Percentiles rank a stretch among this genome's conserved stretches.
Conservation (phyloP, 2,797 vertebrate genomes). For the Rousettus madagascariensis region DNA sequence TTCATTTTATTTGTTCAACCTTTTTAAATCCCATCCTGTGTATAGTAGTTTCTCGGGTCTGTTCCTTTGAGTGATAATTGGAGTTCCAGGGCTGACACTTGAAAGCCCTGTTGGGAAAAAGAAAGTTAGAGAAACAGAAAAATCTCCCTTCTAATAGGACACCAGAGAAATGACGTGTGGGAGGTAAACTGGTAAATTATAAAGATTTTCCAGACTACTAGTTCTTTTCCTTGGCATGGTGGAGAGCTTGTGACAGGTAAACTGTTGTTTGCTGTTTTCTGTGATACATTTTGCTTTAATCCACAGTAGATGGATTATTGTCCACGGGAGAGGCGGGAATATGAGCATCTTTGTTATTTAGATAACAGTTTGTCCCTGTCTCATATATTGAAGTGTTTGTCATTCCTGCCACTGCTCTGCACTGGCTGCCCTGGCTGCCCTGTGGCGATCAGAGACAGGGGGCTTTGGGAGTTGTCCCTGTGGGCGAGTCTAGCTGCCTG, state of each 20-base stretch:
- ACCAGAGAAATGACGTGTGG: background rate
- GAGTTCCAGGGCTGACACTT: background rate
- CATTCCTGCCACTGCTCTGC: background rate
- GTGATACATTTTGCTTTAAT: background rate
- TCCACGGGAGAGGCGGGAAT: background rate
- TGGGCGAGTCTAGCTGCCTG: accelerated
- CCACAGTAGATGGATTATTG: background rate
- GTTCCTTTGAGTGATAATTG: background rate
- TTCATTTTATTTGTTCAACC: background rate
- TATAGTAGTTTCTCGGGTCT: background rate
- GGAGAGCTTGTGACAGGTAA: background rate
- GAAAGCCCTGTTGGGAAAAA: background rate
- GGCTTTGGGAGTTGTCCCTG: background rate
- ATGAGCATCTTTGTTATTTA: background rate
- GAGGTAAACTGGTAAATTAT: background rate
- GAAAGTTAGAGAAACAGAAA: background rate
- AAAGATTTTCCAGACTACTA: background rate
- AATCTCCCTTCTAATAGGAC: background rate
- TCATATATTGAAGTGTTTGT: background rate
- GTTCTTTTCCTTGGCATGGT: background rate
- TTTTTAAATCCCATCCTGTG: background rate
- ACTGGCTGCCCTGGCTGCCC: too few relatives aligned
- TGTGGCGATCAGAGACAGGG: background rate
- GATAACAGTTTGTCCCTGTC: background rate
- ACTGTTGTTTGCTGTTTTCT: background rate